Evolutionary conservation across 2,888 invertebrate genomes (phyloP).

Genomic region (Melanotus villosus): DNA sequence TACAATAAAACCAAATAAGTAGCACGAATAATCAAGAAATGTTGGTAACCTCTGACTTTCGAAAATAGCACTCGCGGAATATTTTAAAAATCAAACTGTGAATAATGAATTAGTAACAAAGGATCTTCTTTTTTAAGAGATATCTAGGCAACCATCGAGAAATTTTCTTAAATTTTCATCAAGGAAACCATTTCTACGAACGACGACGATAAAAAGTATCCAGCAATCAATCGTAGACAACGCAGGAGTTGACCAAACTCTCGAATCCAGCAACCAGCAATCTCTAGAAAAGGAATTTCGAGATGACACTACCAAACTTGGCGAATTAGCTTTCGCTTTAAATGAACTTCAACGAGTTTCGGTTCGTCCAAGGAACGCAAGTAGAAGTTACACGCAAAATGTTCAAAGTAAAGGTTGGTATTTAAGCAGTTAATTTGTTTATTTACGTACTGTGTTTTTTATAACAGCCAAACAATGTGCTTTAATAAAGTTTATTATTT

Average conservation of each 20-base stretch:
- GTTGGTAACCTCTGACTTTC: too few species aligned
- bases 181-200: conserved; percentile 43
- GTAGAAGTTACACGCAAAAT: conserved; percentile 6
- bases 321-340: conserved; percentile 59
- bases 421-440: neutral
- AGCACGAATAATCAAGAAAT: too few species aligned
- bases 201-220: conserved; percentile 45
- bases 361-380: conserved; percentile 14
- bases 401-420: conserved; percentile 2
- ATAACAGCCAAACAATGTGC: too few species aligned
- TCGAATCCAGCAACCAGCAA: conserved; percentile 60
- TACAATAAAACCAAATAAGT: too few species aligned
- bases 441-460: too few species aligned
- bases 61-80: too few species aligned
- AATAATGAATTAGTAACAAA: too few species aligned
- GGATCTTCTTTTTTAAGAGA: too few species aligned
- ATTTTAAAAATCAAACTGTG: too few species aligned
- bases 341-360: conserved; percentile 61
- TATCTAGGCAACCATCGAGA: conserved; percentile 48
- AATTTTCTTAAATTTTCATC: conserved; percentile 56
- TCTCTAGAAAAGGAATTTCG: conserved; percentile 44
- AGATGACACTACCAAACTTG: conserved; percentile 57
- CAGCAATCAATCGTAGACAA: conserved; percentile 56
- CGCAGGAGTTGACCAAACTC: conserved; percentile 54
- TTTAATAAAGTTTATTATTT: too few species aligned